Evolutionary conservation across 2,888 invertebrate genomes (phyloP).

Genomic region (Clepsis dumicolana): DNA sequence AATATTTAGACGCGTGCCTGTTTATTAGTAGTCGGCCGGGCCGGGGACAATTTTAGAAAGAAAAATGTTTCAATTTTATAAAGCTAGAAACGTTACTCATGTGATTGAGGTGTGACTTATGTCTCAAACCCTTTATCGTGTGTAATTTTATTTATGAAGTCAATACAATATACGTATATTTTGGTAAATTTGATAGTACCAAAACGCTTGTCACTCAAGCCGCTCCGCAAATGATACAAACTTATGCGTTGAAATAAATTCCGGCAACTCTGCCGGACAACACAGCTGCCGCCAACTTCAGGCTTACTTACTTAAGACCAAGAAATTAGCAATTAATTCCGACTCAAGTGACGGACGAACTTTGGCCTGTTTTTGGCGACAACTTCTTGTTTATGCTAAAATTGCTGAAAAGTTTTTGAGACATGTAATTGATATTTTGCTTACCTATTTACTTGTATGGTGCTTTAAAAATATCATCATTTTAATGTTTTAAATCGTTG

Average conservation of each 20-base stretch:
- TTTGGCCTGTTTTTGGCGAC: conserved; percentile 8
- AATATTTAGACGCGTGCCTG: too few species aligned
- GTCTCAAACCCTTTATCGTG: too few species aligned
- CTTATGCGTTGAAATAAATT: conserved; percentile 34
- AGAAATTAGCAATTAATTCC: conserved; percentile 35
- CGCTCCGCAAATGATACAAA: conserved; percentile 15
- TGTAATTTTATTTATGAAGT: too few species aligned
- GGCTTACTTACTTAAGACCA: conserved; percentile 25
- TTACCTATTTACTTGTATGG: too few species aligned
- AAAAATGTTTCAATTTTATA: too few species aligned
- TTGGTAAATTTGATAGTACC: not conserved
- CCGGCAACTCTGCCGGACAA: conserved; percentile 19
- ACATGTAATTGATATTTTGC: conserved; percentile 20
- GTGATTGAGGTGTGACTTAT: too few species aligned
- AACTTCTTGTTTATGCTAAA: conserved; percentile 31
- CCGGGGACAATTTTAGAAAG: too few species aligned
- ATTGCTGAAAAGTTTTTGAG: conserved; percentile 22
- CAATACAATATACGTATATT: not conserved
- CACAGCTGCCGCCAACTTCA: conserved; percentile 27
- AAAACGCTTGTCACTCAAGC: conserved; percentile 1
- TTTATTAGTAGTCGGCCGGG: too few species aligned
- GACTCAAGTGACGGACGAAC: conserved; percentile 29
- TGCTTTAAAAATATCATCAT: too few species aligned
- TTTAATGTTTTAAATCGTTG: too few species aligned
- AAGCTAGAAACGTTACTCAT: too few species aligned